Conservation (phyloP, 2,797 vertebrate species). For the Peromyscus attwateri region DNA sequence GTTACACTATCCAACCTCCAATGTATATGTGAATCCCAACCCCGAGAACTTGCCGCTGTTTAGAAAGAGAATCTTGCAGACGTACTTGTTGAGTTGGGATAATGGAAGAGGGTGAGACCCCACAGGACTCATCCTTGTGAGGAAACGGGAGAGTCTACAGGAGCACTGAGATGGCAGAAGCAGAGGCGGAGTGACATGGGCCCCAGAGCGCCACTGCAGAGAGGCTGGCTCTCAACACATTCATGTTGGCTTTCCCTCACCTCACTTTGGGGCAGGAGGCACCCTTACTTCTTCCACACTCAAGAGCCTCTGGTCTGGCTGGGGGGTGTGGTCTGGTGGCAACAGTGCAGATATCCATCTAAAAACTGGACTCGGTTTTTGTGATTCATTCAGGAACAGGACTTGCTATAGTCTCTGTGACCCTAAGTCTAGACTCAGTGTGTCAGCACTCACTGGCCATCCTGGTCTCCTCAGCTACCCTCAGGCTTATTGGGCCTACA, state of each 20-base stretch:
- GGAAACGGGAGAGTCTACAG: background rate
- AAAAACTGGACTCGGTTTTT: background rate
- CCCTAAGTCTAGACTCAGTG: background rate
- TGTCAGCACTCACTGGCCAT: background rate
- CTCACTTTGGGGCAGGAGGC: background rate
- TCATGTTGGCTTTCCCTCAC: background rate
- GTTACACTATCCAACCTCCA: background rate
- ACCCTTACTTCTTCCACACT: no score
- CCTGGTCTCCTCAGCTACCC: background rate
- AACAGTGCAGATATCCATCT: fast-evolving
- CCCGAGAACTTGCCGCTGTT: background rate
- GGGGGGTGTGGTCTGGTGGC: background rate
- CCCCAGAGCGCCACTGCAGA: no score
- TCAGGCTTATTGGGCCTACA: background rate
- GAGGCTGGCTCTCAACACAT: background rate
- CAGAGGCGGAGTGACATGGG: no score
- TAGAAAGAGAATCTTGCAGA: background rate
- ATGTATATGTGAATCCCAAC: no score
- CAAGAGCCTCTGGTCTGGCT: fast-evolving
- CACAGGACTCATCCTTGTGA: background rate
- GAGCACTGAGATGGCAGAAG: background rate
- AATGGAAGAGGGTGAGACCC: background rate
- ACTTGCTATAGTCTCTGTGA: fast-evolving
- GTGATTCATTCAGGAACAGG: fast-evolving
- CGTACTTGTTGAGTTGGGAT: background rate